Conservation (phyloP, 92 coral and sea anemone species). For the Epizoanthus ramosus region DNA sequence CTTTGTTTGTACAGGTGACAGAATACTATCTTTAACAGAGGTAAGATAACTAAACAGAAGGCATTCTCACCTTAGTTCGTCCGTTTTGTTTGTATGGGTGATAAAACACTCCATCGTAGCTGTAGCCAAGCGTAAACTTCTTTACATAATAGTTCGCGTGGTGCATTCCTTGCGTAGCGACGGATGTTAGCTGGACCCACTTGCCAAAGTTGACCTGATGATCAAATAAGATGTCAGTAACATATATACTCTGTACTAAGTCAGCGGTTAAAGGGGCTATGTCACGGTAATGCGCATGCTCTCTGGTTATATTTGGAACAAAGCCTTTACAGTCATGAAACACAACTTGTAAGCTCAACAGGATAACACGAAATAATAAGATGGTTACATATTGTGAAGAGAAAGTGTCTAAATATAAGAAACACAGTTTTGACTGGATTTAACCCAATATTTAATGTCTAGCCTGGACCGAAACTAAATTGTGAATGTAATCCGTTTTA, state of each 20-base stretch:
- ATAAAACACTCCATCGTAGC: constrained; percentile 38
- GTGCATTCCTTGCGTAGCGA: constrained; percentile 13
- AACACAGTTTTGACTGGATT: no score
- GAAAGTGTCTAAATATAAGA: no score
- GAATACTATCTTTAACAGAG: background rate
- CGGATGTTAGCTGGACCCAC: constrained; percentile 8
- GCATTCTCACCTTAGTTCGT: background rate
- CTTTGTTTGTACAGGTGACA: no score
- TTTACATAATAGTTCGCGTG: background rate
- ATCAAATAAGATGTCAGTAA: background rate
- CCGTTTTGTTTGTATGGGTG: constrained; percentile 34
- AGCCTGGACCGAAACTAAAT: no score
- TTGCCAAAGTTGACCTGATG: constrained; percentile 34
- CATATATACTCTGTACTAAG: background rate
- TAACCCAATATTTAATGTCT: no score
- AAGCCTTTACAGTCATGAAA: no score
- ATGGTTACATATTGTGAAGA: no score
- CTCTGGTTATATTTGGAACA: no score
- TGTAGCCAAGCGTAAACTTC: background rate
- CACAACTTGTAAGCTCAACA: no score
- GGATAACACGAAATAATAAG: no score
- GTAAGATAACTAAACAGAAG: background rate
- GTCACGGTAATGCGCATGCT: no score
- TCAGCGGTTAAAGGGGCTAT: background rate
- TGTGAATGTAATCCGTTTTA: no score